Base-by-base conservation (phyloP, 2,888 invertebrate genomes). In the Drosophila kuntzei region DNA sequence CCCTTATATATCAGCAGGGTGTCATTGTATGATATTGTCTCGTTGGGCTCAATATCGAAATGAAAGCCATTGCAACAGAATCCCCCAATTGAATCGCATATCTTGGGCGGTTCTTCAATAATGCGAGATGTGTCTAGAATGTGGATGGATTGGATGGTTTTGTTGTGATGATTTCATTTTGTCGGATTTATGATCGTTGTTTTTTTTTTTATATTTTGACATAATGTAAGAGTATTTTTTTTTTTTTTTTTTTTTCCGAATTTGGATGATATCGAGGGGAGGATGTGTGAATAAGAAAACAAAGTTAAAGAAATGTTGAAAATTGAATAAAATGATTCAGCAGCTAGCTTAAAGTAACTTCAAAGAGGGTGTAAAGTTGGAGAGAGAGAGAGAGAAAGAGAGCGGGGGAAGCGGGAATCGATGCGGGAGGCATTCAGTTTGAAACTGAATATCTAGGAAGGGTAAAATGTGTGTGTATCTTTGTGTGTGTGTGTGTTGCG, bases 11-110 rank as follows among this genome's bases (percentile, higher is more conserved):
- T 71, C 75, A 66, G 74, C 65, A 91, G 80, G 44, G 90, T 90
- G 71, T 91, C 90, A 87, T 91, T 90, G 71, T 70, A 61, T 57
- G 89, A 85, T 76, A 90, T 87, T 68, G 86, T 91, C 79, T 80
- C 89, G 85, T 91, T 90, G 61, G 90, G 87, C 68, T 79, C 77
- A 71, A 90, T 81, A 79, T 87, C 73, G 71, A 90, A 80, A 62
- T 79, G 86, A 85, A 81, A 90, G 79, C 86, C 91, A 71, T 70
- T 80, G 88, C 90, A 88, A 88, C 89, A 90, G 80, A 87, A 85
- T 84, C 86, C 90, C 80, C 82, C 77, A 74, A 72, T 76, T 68
- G 80, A 71, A 76, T 89, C 87, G 71, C 89, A 90, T 77, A 83
- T 81, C 79, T 81, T 80, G 66, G 87, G 79, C 74, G 87, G 80